phyloP scores from a whole-genome alignment of 2,888 invertebrate genomes.

The Meganola albula region DNA sequence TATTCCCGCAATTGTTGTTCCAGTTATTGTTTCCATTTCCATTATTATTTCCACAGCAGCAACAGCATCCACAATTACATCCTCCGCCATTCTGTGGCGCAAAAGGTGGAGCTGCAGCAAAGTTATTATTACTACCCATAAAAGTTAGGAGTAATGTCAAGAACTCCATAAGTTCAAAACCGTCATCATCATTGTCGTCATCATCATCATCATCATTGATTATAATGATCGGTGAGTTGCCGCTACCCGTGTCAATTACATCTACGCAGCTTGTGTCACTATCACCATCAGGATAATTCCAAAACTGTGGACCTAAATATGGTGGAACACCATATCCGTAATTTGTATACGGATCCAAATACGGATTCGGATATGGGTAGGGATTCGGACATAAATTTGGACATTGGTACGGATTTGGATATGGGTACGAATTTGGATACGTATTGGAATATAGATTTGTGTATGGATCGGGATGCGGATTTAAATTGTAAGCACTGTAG shows the following conservation, averaged over 20 bases:
- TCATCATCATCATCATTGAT: constrained; percentile 11
- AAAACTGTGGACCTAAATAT: neutral
- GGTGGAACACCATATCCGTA: neutral
- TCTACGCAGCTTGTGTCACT: neutral
- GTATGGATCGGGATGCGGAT: neutral
- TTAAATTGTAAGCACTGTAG: constrained; percentile 1
- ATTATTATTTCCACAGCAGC: constrained; percentile 1
- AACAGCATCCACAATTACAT: constrained; percentile 6
- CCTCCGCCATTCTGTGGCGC: neutral
- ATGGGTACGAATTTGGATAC: neutral
- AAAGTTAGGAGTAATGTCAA: constrained; percentile 6
- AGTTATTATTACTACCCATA: constrained; percentile 6
- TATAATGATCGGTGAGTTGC: constrained; percentile 19
- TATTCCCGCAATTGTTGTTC: neutral
- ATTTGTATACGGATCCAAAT: neutral
- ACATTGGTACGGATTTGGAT: neutral
- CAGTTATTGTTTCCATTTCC: constrained; percentile 1
- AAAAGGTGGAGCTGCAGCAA: neutral
- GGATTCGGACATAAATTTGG: neutral
- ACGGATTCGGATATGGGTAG: neutral
- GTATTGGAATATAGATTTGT: neutral
- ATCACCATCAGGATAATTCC: neutral
- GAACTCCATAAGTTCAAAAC: constrained; percentile 9
- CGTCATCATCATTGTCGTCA: neutral
- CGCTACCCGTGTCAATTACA: neutral